Conservation (phyloP, 2,797 vertebrate species). For the Sternarchorhynchus goeldii region DNA sequence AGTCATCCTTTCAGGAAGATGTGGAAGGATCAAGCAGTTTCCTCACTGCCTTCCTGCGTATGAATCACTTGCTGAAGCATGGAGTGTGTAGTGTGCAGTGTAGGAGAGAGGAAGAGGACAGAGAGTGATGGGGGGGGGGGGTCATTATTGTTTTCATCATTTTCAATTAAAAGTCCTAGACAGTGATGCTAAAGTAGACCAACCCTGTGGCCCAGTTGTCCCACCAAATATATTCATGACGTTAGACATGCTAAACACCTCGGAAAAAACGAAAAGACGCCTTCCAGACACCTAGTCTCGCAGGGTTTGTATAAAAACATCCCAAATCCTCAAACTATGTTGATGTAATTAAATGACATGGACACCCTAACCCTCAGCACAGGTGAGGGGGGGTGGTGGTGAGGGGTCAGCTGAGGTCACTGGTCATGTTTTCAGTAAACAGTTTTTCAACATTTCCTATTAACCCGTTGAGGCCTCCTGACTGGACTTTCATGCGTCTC, state of each 20-base stretch:
- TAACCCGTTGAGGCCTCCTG: conserved; percentile 26
- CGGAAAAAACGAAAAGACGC: no score
- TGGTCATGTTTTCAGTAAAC: conserved; percentile 27
- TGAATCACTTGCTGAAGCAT: not conserved
- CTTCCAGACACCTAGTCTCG: not conserved
- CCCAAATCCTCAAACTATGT: not conserved
- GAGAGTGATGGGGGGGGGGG: no score
- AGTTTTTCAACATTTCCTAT: conserved; percentile 25
- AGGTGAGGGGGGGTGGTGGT: conserved; percentile 17
- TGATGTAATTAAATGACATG: conserved; percentile 17
- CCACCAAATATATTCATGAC: not conserved
- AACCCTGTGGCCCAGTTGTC: not conserved
- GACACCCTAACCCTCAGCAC: conserved; percentile 17
- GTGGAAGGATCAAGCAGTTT: conserved; percentile 13
- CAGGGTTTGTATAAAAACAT: not conserved
- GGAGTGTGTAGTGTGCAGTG: not conserved
- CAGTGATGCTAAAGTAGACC: no score
- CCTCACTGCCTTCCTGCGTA: conserved; percentile 11
- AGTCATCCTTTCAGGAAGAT: not conserved
- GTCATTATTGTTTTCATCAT: not conserved
- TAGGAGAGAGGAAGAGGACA: not conserved
- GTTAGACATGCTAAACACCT: conserved; percentile 1
- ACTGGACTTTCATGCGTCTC: conserved; percentile 30
- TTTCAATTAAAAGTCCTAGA: no score
- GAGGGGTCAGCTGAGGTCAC: conserved; percentile 42